Evolutionary conservation across 2,888 invertebrate genomes (phyloP).

Genomic region (Steinernema carpocapsae): DNA sequence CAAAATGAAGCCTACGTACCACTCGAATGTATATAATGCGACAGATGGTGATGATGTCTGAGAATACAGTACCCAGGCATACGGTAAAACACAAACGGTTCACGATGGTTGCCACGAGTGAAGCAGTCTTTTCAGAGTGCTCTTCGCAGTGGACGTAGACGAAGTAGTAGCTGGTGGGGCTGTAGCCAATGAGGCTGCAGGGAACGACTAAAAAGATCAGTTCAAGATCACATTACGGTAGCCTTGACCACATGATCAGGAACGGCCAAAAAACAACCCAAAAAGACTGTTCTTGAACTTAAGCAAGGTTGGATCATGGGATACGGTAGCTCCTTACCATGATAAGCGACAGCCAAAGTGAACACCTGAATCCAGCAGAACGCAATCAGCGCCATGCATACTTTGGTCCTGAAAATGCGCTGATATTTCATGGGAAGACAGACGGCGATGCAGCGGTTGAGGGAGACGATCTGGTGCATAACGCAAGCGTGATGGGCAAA

Average conservation of each 20-base stretch:
- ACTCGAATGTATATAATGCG: slow-evolving; percentile 15
- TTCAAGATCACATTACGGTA: no score
- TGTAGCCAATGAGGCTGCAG: slow-evolving; percentile 30
- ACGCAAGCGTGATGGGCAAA: slow-evolving; percentile 28
- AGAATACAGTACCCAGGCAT: slow-evolving; percentile 27
- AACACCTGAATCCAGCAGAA: slow-evolving; percentile 21
- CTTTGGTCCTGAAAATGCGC: slow-evolving; percentile 7
- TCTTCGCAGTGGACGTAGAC: slow-evolving; percentile 27
- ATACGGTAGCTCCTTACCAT: background rate
- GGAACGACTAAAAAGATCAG: background rate
- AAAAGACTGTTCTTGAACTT: no score
- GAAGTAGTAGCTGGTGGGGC: slow-evolving; percentile 20
- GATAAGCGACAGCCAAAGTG: background rate
- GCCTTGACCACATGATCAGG: no score
- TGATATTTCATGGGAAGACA: slow-evolving; percentile 32
- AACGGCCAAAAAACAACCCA: no score
- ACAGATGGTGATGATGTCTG: slow-evolving; percentile 14
- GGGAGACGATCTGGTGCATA: slow-evolving; percentile 27
- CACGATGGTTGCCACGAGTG: background rate
- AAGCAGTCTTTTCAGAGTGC: background rate
- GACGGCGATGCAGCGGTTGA: slow-evolving; percentile 29
- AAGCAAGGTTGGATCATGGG: background rate
- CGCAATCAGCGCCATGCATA: background rate
- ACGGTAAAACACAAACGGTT: slow-evolving; percentile 18
- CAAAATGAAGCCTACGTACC: background rate